A percentile compares a stretch with the other conserved stretches of the same genome.
These are phyloP conservation scores for Notamacropus eugenii DNA, from an alignment of 2,797 vertebrate species.

Conservation along the genomic window DNA sequence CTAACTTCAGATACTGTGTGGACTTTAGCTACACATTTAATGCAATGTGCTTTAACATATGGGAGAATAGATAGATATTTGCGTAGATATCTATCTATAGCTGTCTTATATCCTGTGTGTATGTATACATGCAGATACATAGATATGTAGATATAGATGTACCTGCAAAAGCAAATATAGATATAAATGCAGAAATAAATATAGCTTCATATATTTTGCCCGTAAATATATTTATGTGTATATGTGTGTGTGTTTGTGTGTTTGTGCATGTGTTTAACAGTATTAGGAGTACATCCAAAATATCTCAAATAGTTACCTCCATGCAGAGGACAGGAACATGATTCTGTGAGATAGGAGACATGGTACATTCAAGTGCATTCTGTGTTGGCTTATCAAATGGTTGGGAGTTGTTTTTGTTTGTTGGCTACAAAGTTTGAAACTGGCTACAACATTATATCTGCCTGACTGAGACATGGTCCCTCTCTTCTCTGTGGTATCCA, in stretches of 20 bases:
- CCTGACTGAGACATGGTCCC: neutral
- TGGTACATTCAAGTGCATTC: neutral
- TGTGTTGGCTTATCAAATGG: neutral
- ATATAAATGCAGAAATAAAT: neutral
- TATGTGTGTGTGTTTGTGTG: too few relatives aligned
- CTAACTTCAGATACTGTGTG: neutral
- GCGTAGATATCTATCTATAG: neutral
- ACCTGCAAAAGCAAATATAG: neutral
- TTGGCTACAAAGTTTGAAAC: neutral
- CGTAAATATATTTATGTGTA: neutral
- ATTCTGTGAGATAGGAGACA: neutral
- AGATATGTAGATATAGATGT: neutral
- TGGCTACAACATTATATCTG: neutral
- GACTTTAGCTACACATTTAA: neutral
- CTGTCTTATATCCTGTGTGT: neutral
- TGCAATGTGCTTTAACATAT: neutral
- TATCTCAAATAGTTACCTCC: neutral
- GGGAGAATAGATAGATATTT: neutral
- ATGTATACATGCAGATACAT: neutral
- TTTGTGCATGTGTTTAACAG: neutral
- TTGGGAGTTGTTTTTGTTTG: neutral
- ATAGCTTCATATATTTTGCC: neutral
- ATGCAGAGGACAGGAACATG: neutral
- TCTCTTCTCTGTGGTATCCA: neutral
- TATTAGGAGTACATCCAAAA: neutral